Conservation (phyloP, 1,140 invertebrate species). For the Cataglyphis hispanica region DNA sequence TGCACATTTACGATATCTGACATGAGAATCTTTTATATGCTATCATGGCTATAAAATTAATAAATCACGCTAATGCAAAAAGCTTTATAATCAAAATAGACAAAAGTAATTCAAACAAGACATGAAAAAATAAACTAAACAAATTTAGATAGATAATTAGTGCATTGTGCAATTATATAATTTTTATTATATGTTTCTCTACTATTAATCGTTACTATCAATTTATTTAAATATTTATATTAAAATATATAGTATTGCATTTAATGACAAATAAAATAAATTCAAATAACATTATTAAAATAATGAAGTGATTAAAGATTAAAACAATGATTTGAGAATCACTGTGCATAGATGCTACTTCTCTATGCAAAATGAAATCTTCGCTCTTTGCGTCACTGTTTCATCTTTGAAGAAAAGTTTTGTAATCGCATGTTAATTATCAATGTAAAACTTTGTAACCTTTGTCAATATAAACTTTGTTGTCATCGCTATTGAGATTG, state of each 20-base stretch:
- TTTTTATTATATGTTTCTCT: not conserved
- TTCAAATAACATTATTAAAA: slow-evolving; percentile 13
- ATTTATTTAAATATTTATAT: not conserved
- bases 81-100: slow-evolving; percentile 14
- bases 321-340: slow-evolving; percentile 64
- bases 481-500: slow-evolving; percentile 35
- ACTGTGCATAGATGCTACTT: slow-evolving; percentile 75
- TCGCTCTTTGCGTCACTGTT: slow-evolving; percentile 52
- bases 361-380: slow-evolving; percentile 77
- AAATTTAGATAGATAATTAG: not conserved
- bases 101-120: not conserved
- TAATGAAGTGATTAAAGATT: not conserved
- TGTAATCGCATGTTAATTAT: slow-evolving; percentile 78
- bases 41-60: slow-evolving; percentile 16
- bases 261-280: not conserved
- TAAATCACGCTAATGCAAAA: not conserved
- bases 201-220: not conserved
- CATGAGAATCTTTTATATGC: slow-evolving; percentile 13
- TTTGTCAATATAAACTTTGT: slow-evolving; percentile 72
- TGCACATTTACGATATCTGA: slow-evolving; percentile 38
- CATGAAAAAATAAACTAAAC: not conserved
- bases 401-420: slow-evolving; percentile 57
- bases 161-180: not conserved
- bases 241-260: not conserved
- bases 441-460: too few species aligned